A percentile compares a stretch with the other conserved stretches of the same genome.
Evolutionary conservation across 1,140 invertebrate genomes (phyloP).

Genomic region (Vanessa atalanta): DNA sequence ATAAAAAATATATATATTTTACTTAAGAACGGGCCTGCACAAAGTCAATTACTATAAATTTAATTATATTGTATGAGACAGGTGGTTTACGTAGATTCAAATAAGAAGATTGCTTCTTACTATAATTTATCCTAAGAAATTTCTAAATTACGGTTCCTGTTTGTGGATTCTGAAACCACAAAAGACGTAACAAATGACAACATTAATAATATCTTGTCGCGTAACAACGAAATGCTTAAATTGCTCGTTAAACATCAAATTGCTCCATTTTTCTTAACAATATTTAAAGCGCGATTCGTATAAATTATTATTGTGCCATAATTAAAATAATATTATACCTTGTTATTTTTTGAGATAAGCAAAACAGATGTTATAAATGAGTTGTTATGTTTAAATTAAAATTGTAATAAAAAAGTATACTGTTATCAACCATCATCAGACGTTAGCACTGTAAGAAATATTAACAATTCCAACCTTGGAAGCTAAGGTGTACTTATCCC

Average conservation of each 20-base stretch:
- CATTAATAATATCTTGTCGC: slow-evolving; percentile 35
- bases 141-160: slow-evolving; percentile 16
- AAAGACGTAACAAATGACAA: slow-evolving; percentile 32
- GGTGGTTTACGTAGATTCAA: background rate
- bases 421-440: too few relatives aligned
- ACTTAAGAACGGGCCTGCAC: too few relatives aligned
- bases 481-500: too few relatives aligned
- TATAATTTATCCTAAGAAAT: background rate
- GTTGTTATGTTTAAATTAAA: background rate
- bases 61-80: too few relatives aligned
- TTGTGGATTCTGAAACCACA: slow-evolving; percentile 27
- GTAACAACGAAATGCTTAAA: slow-evolving; percentile 29
- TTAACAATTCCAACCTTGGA: too few relatives aligned
- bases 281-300: background rate
- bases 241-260: slow-evolving; percentile 31
- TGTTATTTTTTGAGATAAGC: background rate
- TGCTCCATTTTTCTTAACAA: slow-evolving; percentile 18
- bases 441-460: too few relatives aligned
- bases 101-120: background rate
- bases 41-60: too few relatives aligned
- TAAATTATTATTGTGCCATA: too few relatives aligned
- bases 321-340: background rate
- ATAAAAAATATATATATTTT: too few relatives aligned
- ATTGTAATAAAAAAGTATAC: too few relatives aligned
- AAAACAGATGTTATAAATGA: background rate